These are phyloP conservation scores for Tigriopus californicus DNA, from an alignment of 2,888 invertebrate genomes.

Conservation along the genomic window DNA sequence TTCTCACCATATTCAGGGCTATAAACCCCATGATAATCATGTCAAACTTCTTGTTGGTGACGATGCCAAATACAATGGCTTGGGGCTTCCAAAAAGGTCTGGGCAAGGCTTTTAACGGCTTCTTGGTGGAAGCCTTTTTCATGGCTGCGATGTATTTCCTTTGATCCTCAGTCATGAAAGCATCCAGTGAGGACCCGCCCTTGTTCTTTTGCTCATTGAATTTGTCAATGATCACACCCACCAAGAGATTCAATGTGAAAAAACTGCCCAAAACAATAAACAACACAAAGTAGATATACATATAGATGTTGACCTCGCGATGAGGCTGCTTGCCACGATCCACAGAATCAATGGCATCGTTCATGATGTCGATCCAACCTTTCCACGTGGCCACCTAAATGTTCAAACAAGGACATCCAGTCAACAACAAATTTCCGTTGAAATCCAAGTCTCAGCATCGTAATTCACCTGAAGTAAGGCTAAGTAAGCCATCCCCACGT, in stretches of 20 bases:
- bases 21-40: constrained; percentile 99
- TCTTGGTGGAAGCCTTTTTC: constrained; percentile 98
- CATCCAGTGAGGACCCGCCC: constrained; percentile 89
- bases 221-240: constrained; percentile 36
- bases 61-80: constrained; percentile 89
- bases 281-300: constrained; percentile 33
- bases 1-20: constrained; percentile 94
- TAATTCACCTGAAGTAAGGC: constrained; percentile 94
- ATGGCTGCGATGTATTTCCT: constrained; percentile 99
- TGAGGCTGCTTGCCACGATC: constrained; percentile 41
- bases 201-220: constrained; percentile 36
- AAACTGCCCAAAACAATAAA: constrained; percentile 35
- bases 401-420: no score
- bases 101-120: constrained; percentile 93
- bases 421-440: no score
- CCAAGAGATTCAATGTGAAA: constrained; percentile 34
- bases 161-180: constrained; percentile 99
- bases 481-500: constrained; percentile 88
- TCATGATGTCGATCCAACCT: constrained; percentile 33
- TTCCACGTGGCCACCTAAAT: constrained; percentile 32
- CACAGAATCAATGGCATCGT: constrained; percentile 39
- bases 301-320: constrained; percentile 26
- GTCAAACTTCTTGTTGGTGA: constrained; percentile 95
- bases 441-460: no score
- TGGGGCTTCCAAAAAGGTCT: constrained; percentile 93